Base-by-base conservation (phyloP, 2,888 invertebrate genomes). In the Chouioia cunea region DNA sequence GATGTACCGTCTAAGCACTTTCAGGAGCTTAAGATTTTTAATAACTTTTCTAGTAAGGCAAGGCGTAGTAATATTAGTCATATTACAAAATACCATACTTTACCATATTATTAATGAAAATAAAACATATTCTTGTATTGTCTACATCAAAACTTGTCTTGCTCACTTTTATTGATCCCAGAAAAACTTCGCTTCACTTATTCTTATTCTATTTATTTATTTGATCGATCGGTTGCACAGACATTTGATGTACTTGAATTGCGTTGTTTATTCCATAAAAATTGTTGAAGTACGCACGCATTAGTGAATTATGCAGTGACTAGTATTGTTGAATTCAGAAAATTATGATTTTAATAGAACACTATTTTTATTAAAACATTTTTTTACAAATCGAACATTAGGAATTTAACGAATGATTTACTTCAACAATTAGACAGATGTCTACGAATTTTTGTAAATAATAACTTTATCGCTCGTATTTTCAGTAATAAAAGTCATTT, bases 21-120 rank as follows among this genome's bases (percentile, higher is more conserved):
- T 1, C 54, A 64, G 66, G 53, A 73, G 52, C 60, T 62, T 64
- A 60, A 67, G 43, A 47, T 67, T 73, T 70, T 73, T 67, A 66
- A 65, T 65, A 36, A 74, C 36, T 74, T 73, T 74, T 75, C 63
- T 73, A 74, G 74, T 62, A 65, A 69, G 64, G 65, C 43, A n/a
- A 63, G 53, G 60, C 60, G 36, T 65, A 72, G 74, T 73, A 76
- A 70, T 73, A 66, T 59, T 72, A 66, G 56, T 63, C 23, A 68
- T 67, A 75, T 75, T 74, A 74, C 69, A 23, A 65, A 46, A 47
- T 56, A 65, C 44, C 47, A 48, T 59, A 66, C 52, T 27, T 70
- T 63, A 71, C 65, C 54, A 47, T 65, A 66, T 47, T 65, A 60
- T 36, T 53, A 64, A 43, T 10, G 64, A 64, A 44, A 71, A 71